Evolutionary conservation across 1,140 invertebrate genomes (phyloP).

Genomic region (Temnothorax longispinosus): DNA sequence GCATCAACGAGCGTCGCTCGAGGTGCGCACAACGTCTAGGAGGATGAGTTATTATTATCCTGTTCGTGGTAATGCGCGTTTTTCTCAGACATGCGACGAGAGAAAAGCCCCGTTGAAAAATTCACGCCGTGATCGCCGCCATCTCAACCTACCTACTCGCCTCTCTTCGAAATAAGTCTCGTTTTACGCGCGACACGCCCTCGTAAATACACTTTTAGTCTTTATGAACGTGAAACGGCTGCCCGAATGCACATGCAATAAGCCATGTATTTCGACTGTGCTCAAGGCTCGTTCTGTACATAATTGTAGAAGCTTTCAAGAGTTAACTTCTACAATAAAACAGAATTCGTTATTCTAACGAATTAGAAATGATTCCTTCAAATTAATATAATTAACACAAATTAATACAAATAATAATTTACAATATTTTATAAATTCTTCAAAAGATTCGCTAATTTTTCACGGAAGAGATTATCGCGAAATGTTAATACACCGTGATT

Average conservation of each 20-base stretch:
- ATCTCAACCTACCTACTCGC: conserved; percentile 8
- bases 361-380: background rate
- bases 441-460: background rate
- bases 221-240: conserved; percentile 37
- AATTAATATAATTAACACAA: background rate
- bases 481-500: background rate
- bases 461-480: background rate
- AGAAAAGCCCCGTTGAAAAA: conserved; percentile 25
- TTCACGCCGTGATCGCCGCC: conserved; percentile 27
- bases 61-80: conserved; percentile 28
- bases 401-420: background rate
- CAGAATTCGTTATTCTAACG: background rate
- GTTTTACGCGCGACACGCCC: conserved; percentile 44
- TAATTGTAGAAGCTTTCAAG: background rate
- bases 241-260: conserved; percentile 20
- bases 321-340: background rate
- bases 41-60: conserved; percentile 51
- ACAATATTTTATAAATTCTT: background rate
- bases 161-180: conserved; percentile 21
- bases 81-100: conserved; percentile 19
- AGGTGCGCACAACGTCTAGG: background rate
- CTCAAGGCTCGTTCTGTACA: background rate
- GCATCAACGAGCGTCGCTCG: conserved; percentile 3
- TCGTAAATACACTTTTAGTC: conserved; percentile 38
- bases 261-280: background rate